Base-by-base conservation (phyloP, 2,888 invertebrate genomes). In the Coremacera marginata region DNA sequence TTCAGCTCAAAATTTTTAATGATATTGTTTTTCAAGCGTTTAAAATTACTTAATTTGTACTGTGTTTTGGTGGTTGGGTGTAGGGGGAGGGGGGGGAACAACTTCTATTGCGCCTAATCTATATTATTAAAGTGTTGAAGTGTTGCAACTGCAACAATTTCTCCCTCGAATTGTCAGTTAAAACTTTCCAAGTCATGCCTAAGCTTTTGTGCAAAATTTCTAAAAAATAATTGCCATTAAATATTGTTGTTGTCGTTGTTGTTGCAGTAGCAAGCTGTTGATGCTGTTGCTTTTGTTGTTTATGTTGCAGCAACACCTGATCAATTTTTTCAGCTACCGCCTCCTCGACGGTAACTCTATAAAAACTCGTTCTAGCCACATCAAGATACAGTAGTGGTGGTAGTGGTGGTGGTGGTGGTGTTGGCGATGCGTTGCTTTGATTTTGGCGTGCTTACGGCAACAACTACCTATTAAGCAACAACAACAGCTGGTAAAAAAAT, bases 251-350 rank as follows among this genome's bases (percentile, higher is more conserved):
- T 19, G 19, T 55, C 11, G 55, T 55, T 55, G 55, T 22, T 55
- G n/a, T 22, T 55, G 55, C 55, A 55, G 55, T 22, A 19, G 19
- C 22, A 55, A 55, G 22, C 55, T 22, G 55, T 22, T 55, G 55
- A n/a, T 19, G 55, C 22, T 25, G 25, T 31, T 31, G n/a, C n/a
- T n/a, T n/a, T n/a, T n/a, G n/a, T n/a, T n/a, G n/a, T n/a, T 55
- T 19, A 19, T 19, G 55, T 55, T 25, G 25, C 60, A 60, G 27
- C 60, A 60, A 60, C 60, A 60, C 60, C 60, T 60, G 60, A 60
- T 60, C 60, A 22, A 60, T 22, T 60, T 22, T 60, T 60, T 7
- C 22, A 27, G 22, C 60, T 14, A 27, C 25, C 60, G 60, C 60
- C 60, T 60, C 27, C 22, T 60, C 60, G 11, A 19, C 19, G 19